phyloP scores from a whole-genome alignment of 2,113 vertebrate species.

The Montifringilla adamsi region DNA sequence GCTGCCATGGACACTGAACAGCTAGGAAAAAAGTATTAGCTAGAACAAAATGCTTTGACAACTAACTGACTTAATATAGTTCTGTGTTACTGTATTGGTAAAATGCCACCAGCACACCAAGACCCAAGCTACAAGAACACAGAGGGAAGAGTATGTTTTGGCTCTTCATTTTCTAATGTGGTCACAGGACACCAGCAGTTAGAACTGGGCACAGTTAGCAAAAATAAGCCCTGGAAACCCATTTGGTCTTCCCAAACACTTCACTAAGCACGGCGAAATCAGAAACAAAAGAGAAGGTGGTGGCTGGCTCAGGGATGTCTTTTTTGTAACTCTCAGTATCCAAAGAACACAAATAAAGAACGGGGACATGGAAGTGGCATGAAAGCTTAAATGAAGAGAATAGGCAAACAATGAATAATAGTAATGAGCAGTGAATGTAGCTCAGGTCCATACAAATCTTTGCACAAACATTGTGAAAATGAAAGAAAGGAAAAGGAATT shows the following conservation, averaged over 20 bases:
- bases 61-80: not conserved
- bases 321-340: accelerated
- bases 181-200: not conserved
- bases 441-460: not conserved
- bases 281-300: not conserved
- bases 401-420: not conserved
- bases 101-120: not conserved
- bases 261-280: not conserved
- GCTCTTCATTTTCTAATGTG: not conserved
- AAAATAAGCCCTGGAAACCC: not conserved
- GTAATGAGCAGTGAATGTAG: not conserved
- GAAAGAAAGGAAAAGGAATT: not conserved
- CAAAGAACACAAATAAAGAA: not conserved
- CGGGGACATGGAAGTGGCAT: not conserved
- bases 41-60: not conserved
- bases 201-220: not conserved
- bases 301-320: not conserved
- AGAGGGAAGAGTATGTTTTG: not conserved
- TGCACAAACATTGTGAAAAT: not conserved
- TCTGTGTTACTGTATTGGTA: not conserved
- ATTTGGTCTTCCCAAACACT: not conserved
- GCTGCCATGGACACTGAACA: not conserved
- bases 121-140: not conserved
- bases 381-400: not conserved
- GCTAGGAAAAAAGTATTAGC: not conserved